Base-by-base conservation (phyloP, 2,113 vertebrate genomes). In the Syrrhaptes paradoxus region DNA sequence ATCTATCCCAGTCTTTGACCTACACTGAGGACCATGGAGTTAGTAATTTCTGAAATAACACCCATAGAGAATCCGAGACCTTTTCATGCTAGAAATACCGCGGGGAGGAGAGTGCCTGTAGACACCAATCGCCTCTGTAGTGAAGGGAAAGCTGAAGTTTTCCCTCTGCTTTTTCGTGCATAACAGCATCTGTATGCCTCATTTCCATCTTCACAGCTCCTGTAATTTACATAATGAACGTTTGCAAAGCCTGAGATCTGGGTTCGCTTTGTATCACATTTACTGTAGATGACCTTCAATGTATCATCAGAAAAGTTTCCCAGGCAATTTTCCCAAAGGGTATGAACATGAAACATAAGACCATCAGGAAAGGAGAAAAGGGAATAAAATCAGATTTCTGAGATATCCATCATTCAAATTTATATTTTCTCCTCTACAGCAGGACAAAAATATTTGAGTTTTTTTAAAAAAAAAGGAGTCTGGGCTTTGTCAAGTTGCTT, bases 201-300 rank as follows among this genome's bases (percentile, higher is more conserved):
- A 94, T 94, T 93, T 85, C 87, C 89, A 92, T 95, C 95, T 96
- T 96, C 93, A 96, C 93, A 97, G 83, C 77, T 96, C 81, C 85
- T 62, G 46, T 93, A 85, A 97, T 98, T 97, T 97, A 96, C 94
- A 97, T 96, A 96, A 95, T 96, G 96, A 97, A 96, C 95, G 95
- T 97, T 96, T 87, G 95, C 76, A 96, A 93, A 95, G 88, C 73
- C 95, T 81, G 68, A 94, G 96, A 94, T 77, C 94, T 75, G 38
- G 87, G 96, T 94, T 96, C 85, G 79, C 73, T 95, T 81, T 94
- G 76, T 89, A 90, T 79, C 94, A 43, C 41, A 32, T 91, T 96
- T 86, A 74, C 85, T 66, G 74, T 87, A 88, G 94, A 94, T 95
- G 96, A 96, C 97, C 93, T 97, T 93, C 96, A 95, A 55, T 5